Evolutionary conservation across 2,888 invertebrate species (phyloP).

Genomic region (Lamellibrachia satsuma): DNA sequence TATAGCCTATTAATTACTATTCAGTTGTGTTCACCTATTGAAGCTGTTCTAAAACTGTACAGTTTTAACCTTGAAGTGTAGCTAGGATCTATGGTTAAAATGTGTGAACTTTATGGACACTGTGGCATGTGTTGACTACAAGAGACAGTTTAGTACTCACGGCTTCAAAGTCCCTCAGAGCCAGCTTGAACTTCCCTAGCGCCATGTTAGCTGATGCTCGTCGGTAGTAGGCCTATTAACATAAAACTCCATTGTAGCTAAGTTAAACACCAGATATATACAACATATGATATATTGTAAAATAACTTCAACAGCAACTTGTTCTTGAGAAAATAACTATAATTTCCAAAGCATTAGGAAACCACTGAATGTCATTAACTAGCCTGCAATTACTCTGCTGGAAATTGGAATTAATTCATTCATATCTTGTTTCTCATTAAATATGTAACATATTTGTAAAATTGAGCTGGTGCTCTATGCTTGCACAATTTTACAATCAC

Average conservation of each 20-base stretch:
- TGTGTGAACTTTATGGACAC: background rate
- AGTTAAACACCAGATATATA: background rate
- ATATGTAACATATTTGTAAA: background rate
- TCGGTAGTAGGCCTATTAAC: conserved; percentile 85
- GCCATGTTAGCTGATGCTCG: conserved; percentile 97
- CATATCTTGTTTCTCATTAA: too few relatives aligned
- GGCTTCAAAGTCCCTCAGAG: conserved; percentile 95
- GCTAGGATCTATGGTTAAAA: background rate
- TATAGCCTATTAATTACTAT: too few relatives aligned
- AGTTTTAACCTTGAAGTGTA: too few relatives aligned
- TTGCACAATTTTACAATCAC: background rate
- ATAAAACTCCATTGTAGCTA: conserved; percentile 34
- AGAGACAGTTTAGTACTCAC: conserved; percentile 68
- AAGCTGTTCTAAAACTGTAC: too few relatives aligned
- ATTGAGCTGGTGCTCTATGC: background rate
- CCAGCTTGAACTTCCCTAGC: conserved; percentile 94
- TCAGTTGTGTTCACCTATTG: too few relatives aligned
- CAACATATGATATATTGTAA: background rate
- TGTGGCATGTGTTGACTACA: background rate
- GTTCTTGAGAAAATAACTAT: background rate
- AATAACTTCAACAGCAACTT: background rate
- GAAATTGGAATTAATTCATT: too few relatives aligned
- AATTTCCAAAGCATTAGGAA: background rate
- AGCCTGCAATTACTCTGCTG: background rate
- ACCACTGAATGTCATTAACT: background rate